Evolutionary conservation across 2,113 vertebrate genomes (phyloP), one percentile per base, ranked within the genome.

Genomic region (Corydoras maculifer): DNA sequence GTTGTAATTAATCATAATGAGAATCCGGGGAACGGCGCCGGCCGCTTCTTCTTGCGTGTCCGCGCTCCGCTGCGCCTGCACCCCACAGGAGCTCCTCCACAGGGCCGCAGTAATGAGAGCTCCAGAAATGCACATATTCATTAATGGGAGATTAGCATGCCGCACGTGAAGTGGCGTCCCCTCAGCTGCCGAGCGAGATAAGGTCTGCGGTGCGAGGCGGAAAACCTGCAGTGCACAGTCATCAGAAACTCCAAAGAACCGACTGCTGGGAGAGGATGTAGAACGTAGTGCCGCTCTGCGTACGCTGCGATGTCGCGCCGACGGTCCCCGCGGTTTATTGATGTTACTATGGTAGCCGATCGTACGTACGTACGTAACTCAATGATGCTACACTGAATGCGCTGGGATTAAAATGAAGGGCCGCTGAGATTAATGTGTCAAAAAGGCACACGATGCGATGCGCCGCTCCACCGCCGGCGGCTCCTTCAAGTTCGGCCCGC

Each of bases 101-200:
- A 13, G 59, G 65, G n/a, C 65, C 55, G 72, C 58, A 74, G 57
- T 74, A 74, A 74, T 74, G 65, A 74, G 65, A 61, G 57, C 31
- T 18, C 62, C 51, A 51, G 72, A 74, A 68, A 74, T 62, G 35
- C 65, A 68, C 72, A 68, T 73, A 73, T 74, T 68, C 72, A 74
- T 68, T 74, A 74, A 74, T 74, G 13, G 50, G 65, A 74, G 65
- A 74, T 74, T 74, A 74, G 72, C 68, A 74, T 68, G 72, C 72
- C 58, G 62, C 8, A 58, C 65, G 68, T 74, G 72, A 62, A 68
- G 65, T 50, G 58, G 11, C 25, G 29, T 66, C 63, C 31, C 53
- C 71, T 61, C 55, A 15, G 58, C 72, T 74, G 65, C 58, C 68
- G 58, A 62, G 72, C 50, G 14, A 74, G 65, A 74, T 74, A 62